Percentiles rank a stretch among this genome's conserved stretches.
These are phyloP conservation scores for Pseudomyrmex gracilis DNA, from an alignment of 1,140 invertebrate species.

Conservation along the genomic window DNA sequence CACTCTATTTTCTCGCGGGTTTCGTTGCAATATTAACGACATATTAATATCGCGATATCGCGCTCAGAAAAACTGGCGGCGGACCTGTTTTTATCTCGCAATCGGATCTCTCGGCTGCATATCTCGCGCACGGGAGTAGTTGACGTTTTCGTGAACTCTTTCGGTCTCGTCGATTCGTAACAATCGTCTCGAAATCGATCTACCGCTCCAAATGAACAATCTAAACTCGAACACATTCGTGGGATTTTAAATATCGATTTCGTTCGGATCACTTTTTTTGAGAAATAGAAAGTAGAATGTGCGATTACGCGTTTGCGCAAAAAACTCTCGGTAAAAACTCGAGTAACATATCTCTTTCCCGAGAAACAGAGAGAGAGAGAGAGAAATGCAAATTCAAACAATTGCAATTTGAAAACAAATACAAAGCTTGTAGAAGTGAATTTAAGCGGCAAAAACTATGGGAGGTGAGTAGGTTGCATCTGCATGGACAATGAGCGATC, in stretches of 20 bases:
- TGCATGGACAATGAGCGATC: not conserved
- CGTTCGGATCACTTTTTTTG: no score
- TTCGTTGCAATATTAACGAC: constrained; percentile 8
- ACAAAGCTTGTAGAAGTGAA: no score
- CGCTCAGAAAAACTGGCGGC: not conserved
- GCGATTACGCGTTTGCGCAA: no score
- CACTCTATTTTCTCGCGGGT: constrained; percentile 3
- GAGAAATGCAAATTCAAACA: no score
- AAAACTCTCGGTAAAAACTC: no score
- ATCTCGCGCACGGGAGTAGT: constrained; percentile 6
- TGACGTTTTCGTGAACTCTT: constrained; percentile 21
- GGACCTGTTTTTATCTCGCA: constrained; percentile 15
- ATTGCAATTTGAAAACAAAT: no score
- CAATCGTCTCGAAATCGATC: not conserved
- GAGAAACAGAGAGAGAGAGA: no score
- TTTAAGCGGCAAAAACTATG: not conserved
- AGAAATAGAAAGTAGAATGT: no score
- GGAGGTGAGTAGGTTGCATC: not conserved
- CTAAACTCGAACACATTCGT: not conserved
- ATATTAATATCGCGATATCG: constrained; percentile 34
- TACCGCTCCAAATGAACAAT: not conserved
- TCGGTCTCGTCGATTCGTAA: constrained; percentile 4
- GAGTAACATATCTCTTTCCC: no score
- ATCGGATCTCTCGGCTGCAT: constrained; percentile 8
- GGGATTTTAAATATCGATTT: no score